These are phyloP conservation scores for Diadumene lineata DNA, from an alignment of 92 coral and sea anemone genomes.

Conservation along the genomic window DNA sequence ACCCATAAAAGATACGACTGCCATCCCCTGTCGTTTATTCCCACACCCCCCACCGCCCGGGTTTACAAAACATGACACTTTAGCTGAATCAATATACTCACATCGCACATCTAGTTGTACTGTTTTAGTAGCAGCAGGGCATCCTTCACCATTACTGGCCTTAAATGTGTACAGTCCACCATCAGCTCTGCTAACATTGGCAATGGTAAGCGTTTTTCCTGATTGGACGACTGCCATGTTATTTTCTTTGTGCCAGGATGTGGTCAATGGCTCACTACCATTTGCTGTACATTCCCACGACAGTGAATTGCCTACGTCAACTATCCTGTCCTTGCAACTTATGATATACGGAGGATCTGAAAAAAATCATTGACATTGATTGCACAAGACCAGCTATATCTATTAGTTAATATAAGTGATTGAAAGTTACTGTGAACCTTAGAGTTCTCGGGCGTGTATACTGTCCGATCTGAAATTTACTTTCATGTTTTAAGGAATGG, in stretches of 20 bases:
- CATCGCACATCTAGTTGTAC: not conserved
- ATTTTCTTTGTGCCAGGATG: not conserved
- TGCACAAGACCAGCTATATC: not conserved
- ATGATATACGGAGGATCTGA: not conserved
- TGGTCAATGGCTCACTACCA: not conserved
- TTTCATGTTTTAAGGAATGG: too few species aligned
- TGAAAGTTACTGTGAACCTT: not conserved
- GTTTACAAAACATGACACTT: not conserved
- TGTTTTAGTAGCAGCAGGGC: not conserved
- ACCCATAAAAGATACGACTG: too few species aligned
- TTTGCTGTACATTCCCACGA: not conserved
- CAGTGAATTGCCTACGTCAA: not conserved
- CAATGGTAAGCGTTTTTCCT: not conserved
- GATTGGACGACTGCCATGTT: not conserved
- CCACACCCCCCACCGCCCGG: too few species aligned
- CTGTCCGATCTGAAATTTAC: too few species aligned
- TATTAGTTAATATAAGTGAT: too few species aligned
- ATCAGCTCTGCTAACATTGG: not conserved
- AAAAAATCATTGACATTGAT: not conserved
- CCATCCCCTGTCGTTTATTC: too few species aligned
- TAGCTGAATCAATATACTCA: not conserved
- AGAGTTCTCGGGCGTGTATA: too few species aligned
- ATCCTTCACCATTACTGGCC: conserved; percentile 1
- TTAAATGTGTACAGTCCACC: not conserved
- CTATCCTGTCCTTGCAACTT: not conserved